These are phyloP conservation scores for Pharmacophagus antenor DNA, from an alignment of 2,888 invertebrate genomes.

Conservation along the genomic window DNA sequence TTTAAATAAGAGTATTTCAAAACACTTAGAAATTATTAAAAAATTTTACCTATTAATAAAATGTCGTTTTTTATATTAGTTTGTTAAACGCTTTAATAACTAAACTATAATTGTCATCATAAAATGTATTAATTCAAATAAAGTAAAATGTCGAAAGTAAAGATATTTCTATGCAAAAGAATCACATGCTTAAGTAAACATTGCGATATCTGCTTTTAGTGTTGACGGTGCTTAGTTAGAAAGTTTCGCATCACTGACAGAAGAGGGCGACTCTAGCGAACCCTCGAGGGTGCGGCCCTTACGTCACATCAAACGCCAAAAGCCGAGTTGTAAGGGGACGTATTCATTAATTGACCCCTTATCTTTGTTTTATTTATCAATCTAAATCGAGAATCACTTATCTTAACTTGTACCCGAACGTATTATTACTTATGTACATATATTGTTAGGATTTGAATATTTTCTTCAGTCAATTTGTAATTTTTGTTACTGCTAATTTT, in stretches of 20 bases:
- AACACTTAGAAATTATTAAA: too few relatives aligned
- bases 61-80: too few relatives aligned
- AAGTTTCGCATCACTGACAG: conserved; percentile 17
- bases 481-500: too few relatives aligned
- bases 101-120: too few relatives aligned
- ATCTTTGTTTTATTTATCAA: not conserved
- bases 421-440: too few relatives aligned
- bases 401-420: too few relatives aligned
- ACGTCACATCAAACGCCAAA: conserved; percentile 8
- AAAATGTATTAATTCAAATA: not conserved
- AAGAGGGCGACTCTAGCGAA: conserved; percentile 1
- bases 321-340: conserved; percentile 6
- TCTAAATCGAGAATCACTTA: not conserved
- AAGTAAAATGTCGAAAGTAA: not conserved
- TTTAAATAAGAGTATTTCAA: too few relatives aligned
- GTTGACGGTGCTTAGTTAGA: conserved; percentile 8
- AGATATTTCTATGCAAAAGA: not conserved
- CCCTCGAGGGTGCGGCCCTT: conserved; percentile 10
- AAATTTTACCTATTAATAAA: too few relatives aligned
- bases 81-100: too few relatives aligned
- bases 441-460: too few relatives aligned
- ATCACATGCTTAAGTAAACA: not conserved
- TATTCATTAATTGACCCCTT: conserved; percentile 9
- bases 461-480: too few relatives aligned
- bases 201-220: not conserved